Conservation (phyloP, 2,797 vertebrate species). For the Eidolon dupreanum region DNA sequence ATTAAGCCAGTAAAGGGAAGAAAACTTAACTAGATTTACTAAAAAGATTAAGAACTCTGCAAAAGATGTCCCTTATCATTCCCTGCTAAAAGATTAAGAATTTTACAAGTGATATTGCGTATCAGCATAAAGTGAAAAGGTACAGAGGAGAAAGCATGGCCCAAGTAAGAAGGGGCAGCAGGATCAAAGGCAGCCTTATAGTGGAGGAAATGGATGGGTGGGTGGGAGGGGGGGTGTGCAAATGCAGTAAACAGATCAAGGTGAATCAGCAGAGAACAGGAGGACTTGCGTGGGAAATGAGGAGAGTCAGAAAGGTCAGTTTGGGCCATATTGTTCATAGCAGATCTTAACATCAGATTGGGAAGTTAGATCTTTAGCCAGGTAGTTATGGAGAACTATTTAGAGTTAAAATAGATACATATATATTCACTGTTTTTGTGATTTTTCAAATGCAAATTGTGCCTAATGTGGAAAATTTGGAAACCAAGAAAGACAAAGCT, state of each 20-base stretch:
- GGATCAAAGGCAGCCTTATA: too few relatives aligned
- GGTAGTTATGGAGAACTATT: background rate
- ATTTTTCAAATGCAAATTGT: background rate
- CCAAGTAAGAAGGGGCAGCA: background rate
- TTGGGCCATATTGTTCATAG: background rate
- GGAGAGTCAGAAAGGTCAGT: background rate
- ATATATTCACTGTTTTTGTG: background rate
- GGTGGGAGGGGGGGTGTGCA: too few relatives aligned
- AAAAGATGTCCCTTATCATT: too few relatives aligned
- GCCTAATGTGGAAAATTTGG: background rate
- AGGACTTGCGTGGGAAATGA: rapidly evolving
- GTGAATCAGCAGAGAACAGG: background rate
- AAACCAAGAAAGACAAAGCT: background rate
- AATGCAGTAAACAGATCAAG: too few relatives aligned
- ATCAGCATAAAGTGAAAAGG: background rate
- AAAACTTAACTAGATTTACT: too few relatives aligned
- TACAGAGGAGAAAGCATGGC: background rate
- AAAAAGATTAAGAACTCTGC: too few relatives aligned
- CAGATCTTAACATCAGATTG: background rate
- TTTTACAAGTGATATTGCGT: too few relatives aligned
- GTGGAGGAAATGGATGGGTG: background rate
- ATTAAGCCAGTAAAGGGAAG: too few relatives aligned
- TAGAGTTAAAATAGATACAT: background rate
- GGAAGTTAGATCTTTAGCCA: background rate
- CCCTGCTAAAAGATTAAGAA: too few relatives aligned